Evolutionary conservation across 2,113 vertebrate species (phyloP), one percentile per base, ranked within the genome.

Genomic region (Columba janthina): DNA sequence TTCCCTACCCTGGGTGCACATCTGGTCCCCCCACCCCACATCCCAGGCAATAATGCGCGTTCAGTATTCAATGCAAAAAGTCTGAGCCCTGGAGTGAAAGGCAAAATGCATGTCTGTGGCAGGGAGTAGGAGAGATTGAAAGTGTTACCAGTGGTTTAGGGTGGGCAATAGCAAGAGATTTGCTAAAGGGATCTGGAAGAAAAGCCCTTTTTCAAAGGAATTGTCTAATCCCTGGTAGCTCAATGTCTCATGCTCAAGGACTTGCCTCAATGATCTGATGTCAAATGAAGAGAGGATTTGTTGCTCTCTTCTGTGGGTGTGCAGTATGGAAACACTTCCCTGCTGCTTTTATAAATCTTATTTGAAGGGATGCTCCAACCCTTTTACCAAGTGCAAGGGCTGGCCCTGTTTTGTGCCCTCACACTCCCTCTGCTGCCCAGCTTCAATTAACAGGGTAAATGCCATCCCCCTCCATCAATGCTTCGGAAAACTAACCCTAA

Each of bases 111-210:
- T 29, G 44, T 42, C 38, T 10, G 31, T 34, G 71, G 78, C 82
- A 79, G 78, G 60, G 93, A 94, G 82, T 31, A 61, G 31, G 81
- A 72, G 80, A 91, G 85, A 95, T 66, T 93, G 85, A 5, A 85
- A 82, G 75, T 25, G 75, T 91, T 93, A 90, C 38, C 67, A 44
- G 71, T 62, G 90, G 82, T 92, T 91, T 85, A 58, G 94, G 94
- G 54, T 75, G 58, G 94, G 94, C 53, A 90, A 76, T 76, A 93
- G 82, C 88, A 82, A 79, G 71, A 91, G 87, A 96, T 97, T 97
- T 93, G 46, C 80, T 40, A 75, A 88, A 85, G 54, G 74, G 58
- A 76, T 88, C 38, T 70, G 58, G 16, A 56, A 82, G 50, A 89
- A 94, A 95, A 96, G n/a, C 54, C 31, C 34, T 53, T 89, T 96